A percentile compares a stretch with the other conserved stretches of the same genome.
Evolutionary conservation across 2,113 vertebrate genomes (phyloP).

Genomic region (Pimephales promelas): DNA sequence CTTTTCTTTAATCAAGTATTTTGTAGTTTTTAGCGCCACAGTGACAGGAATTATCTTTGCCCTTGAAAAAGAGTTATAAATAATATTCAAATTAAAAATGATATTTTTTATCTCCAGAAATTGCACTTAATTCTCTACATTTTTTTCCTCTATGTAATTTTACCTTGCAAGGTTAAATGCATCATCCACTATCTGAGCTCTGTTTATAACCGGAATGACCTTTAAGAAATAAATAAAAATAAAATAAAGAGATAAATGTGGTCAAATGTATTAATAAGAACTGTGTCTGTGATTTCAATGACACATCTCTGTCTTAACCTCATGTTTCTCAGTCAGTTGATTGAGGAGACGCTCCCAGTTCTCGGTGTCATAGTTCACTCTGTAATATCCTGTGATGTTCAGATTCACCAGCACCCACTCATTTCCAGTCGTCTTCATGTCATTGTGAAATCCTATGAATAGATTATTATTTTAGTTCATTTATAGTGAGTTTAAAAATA

Average conservation of each 20-base stretch:
- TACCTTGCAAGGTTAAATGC: slow-evolving; percentile 90
- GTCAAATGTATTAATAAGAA: not conserved
- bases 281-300: not conserved
- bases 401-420: slow-evolving; percentile 86
- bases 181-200: slow-evolving; percentile 88
- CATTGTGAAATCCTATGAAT: slow-evolving; percentile 24
- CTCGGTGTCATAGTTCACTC: slow-evolving; percentile 84
- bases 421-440: not conserved
- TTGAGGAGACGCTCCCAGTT: slow-evolving; percentile 83
- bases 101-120: not conserved
- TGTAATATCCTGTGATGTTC: slow-evolving; percentile 84
- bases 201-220: slow-evolving; percentile 84
- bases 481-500: not conserved
- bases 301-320: slow-evolving; percentile 63
- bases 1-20: slow-evolving; percentile 76
- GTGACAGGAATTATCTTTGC: slow-evolving; percentile 72
- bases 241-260: not conserved
- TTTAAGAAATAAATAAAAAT: slow-evolving; percentile 65
- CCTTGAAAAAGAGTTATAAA: slow-evolving; percentile 65
- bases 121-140: not conserved
- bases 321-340: slow-evolving; percentile 58
- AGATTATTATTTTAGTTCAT: not conserved
- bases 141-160: slow-evolving; percentile 41
- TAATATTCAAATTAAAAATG: not conserved
- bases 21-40: slow-evolving; percentile 82